A percentile compares a stretch with the other conserved stretches of the same genome.
These are phyloP conservation scores for Dendrocincla tyrannina DNA, from an alignment of 2,797 vertebrate genomes.

Conservation along the genomic window DNA sequence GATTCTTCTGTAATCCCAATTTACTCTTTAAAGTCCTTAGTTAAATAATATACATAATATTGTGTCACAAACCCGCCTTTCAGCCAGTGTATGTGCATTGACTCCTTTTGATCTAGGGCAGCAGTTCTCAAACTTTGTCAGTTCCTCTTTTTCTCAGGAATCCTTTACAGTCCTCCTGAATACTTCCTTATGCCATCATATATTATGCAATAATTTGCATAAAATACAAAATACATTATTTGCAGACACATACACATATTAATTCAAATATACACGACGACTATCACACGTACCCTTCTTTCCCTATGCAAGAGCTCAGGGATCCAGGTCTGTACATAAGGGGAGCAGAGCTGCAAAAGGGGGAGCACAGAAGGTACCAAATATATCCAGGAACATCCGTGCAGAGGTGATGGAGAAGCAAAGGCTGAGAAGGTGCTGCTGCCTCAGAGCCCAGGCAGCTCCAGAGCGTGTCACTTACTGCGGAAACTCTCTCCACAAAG, in stretches of 20 bases:
- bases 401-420: background rate
- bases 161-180: background rate
- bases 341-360: background rate
- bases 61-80: slow-evolving; percentile 1
- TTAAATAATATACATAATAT: slow-evolving; percentile 33
- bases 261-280: slow-evolving; percentile 48
- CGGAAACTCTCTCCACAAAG: background rate
- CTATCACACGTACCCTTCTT: background rate
- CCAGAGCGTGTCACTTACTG: background rate
- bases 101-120: slow-evolving; percentile 48
- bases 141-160: slow-evolving; percentile 7
- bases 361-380: slow-evolving; percentile 2
- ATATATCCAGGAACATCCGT: background rate
- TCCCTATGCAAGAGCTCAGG: background rate
- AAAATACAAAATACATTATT: slow-evolving; percentile 55
- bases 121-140: slow-evolving; percentile 56
- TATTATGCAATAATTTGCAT: slow-evolving; percentile 51
- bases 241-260: slow-evolving; percentile 36
- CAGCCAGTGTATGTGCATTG: slow-evolving; percentile 16
- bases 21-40: slow-evolving; percentile 13
- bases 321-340: background rate
- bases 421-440: background rate
- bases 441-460: background rate
- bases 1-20: slow-evolving; percentile 36
- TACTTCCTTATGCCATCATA: background rate